Evolutionary conservation across 1,140 invertebrate species (phyloP).

Genomic region (Oreohelix idahoensis): DNA sequence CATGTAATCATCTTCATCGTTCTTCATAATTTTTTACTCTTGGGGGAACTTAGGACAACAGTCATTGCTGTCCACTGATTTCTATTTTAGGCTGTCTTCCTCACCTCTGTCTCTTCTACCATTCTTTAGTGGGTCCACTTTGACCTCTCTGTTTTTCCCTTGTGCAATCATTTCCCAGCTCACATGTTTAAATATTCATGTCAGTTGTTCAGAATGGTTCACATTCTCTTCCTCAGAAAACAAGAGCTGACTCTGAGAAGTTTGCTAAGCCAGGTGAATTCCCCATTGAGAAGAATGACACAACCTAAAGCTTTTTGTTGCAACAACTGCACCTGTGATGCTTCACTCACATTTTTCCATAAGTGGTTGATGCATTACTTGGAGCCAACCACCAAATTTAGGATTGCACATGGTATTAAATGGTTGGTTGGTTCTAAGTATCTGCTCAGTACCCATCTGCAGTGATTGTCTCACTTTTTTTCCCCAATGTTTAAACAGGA

Average conservation of each 20-base stretch:
- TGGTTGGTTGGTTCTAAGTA: not conserved
- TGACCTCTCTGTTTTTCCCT: too few species aligned
- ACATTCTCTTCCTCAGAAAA: conserved; percentile 47
- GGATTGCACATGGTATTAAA: not conserved
- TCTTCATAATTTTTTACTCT: too few species aligned
- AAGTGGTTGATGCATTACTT: not conserved
- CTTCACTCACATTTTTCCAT: not conserved
- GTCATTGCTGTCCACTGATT: too few species aligned
- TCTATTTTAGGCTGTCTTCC: too few species aligned
- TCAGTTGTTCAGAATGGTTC: too few species aligned
- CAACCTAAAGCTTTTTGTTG: conserved; percentile 47
- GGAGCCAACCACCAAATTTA: not conserved
- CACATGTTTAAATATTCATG: too few species aligned
- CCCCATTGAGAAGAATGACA: conserved; percentile 44
- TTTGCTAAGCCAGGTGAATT: conserved; percentile 63
- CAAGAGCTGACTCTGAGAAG: conserved; percentile 53
- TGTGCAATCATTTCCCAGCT: too few species aligned
- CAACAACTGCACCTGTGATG: not conserved
- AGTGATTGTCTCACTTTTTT: not conserved
- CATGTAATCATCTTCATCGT: too few species aligned
- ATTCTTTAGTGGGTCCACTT: too few species aligned
- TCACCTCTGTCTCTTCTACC: too few species aligned
- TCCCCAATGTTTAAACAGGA: too few species aligned
- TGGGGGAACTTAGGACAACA: too few species aligned
- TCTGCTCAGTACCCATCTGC: not conserved